Base-by-base conservation (phyloP, 37 sponge, comb jelly and placozoan genomes). In the Oopsacas minuta region DNA sequence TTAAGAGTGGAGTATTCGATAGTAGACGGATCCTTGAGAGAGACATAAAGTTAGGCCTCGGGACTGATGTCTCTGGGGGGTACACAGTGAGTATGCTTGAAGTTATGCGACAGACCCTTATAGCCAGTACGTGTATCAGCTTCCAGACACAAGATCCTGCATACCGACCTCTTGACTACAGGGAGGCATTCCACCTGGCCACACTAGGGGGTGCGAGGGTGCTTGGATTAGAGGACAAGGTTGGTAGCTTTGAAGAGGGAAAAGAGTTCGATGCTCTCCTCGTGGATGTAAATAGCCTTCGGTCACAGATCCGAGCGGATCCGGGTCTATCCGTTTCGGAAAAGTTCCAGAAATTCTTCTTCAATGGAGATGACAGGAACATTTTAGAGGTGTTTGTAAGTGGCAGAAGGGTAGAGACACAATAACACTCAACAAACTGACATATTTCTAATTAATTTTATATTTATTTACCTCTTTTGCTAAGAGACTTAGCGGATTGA, bases 31-130 rank as follows among this genome's bases (percentile, higher is more conserved):
- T 88, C 61, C 53, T 92, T n/a, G 82, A 88, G 32, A 38, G 8
- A 20, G 87, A 75, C 0, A 35, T 91, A 36, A 92, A 92, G 75
- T 39, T 92, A 84, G 90, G 88, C 25, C 87, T 92, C 36, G 93
- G 90, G 0, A 88, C 93, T 89, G 93, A 93, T 87, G 90, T 93
- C 3, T 88, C 91, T 75, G 93, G 90, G 0, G 93, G 93, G 0
- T 86, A 91, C 86, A 83, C 89, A 22, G 46, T 87, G 0, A 87
- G 89, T 35, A 87, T 93, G 39, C 37, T 93, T 39, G 86, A 87
- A 52, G 91, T 89, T 25, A 87, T 93, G 46, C 42, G 91, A 36
- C 34, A 30, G 36, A 75, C 93, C 0, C 28, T 93, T 1, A 75
- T 82, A 1, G 75, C 85, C 38, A 90, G 90, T 36, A 88, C 81